Conservation (phyloP, 1,140 invertebrate genomes). For the Formica selysi region DNA sequence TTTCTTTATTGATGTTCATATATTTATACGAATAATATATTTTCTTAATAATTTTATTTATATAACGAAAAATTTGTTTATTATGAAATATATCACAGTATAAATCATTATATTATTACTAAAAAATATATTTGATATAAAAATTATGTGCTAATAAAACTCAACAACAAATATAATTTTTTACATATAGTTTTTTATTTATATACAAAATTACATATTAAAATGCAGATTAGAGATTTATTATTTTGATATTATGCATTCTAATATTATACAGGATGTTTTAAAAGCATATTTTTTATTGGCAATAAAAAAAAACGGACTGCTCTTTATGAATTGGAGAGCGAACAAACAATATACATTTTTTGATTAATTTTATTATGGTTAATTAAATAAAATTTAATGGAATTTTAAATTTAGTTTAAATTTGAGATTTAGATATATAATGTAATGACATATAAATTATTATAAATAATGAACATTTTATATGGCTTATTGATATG, state of each 20-base stretch:
- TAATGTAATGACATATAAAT: no score
- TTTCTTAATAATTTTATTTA: slow-evolving; percentile 7
- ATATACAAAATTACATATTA: not conserved
- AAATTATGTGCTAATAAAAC: not conserved
- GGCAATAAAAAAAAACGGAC: not conserved
- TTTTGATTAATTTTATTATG: no score
- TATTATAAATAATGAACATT: not conserved
- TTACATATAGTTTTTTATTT: no score
- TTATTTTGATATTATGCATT: no score
- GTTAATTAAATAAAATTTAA: not conserved
- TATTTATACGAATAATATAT: not conserved
- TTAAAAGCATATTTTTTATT: no score
- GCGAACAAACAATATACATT: no score
- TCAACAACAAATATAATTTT: not conserved
- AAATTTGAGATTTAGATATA: not conserved
- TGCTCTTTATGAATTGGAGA: no score
- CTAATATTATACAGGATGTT: no score
- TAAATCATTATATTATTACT: not conserved
- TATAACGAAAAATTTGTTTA: not conserved
- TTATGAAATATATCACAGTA: not conserved
- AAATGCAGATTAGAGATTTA: not conserved
- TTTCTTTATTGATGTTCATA: not conserved
- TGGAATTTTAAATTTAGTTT: not conserved
- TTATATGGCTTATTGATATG: not conserved
- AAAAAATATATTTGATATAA: not conserved